Evolutionary conservation across 1,140 invertebrate species (phyloP).

Genomic region (Meloidogyne floridensis): DNA sequence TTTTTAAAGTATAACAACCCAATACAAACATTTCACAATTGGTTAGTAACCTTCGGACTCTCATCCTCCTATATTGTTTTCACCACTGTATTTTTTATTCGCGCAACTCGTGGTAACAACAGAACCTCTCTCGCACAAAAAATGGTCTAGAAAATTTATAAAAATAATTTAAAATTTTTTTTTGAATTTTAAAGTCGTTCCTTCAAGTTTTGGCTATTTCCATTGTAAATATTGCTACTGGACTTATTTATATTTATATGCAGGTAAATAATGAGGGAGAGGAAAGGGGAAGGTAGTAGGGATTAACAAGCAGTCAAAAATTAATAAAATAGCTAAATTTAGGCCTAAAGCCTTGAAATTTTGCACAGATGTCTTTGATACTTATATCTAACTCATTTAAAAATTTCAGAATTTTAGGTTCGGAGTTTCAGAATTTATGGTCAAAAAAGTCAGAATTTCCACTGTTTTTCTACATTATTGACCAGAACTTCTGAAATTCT

Average conservation of each 20-base stretch:
- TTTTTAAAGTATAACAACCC: conserved; percentile 28
- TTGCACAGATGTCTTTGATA: neutral
- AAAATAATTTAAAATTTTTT: neutral
- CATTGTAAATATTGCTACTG: conserved; percentile 24
- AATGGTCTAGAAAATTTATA: conserved; percentile 9
- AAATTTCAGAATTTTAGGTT: neutral
- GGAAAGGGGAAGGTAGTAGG: neutral
- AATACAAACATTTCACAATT: conserved; percentile 30
- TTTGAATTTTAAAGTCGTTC: conserved; percentile 19
- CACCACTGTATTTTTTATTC: conserved; percentile 18
- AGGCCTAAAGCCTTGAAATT: neutral
- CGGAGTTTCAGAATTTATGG: neutral
- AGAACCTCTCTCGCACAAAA: conserved; percentile 24
- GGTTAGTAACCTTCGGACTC: conserved; percentile 25
- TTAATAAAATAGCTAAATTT: neutral
- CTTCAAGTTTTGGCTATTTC: conserved; percentile 35
- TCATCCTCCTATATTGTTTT: conserved; percentile 22
- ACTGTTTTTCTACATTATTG: neutral
- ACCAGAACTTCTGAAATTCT: neutral
- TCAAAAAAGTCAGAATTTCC: neutral
- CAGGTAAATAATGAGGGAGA: neutral
- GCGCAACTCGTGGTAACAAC: neutral
- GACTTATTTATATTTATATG: conserved; percentile 36
- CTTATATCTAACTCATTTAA: neutral
- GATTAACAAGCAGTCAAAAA: neutral